Evolutionary conservation across 1,140 invertebrate genomes (phyloP).

Genomic region (Drosophila virilis): DNA sequence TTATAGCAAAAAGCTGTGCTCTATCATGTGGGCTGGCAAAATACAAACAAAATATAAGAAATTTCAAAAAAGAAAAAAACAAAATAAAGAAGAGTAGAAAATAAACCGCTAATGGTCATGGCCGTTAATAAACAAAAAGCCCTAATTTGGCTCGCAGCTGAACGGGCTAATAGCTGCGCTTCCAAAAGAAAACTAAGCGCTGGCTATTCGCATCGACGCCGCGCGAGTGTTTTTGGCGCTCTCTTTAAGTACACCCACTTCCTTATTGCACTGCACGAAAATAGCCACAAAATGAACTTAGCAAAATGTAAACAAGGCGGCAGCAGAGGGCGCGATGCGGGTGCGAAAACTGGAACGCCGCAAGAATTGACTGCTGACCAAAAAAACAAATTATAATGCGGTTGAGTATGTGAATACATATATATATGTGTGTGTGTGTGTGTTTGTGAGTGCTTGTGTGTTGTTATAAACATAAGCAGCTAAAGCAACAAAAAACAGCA

Average conservation of each 20-base stretch:
- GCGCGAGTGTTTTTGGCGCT: background rate
- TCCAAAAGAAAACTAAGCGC: conserved; percentile 20
- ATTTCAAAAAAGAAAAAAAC: conserved; percentile 8
- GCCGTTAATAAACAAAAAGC: conserved; percentile 75
- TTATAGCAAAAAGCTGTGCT: conserved; percentile 30
- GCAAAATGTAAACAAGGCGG: conserved; percentile 40
- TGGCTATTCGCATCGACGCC: conserved; percentile 3
- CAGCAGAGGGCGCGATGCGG: background rate
- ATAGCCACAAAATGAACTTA: conserved; percentile 31
- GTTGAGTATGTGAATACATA: conserved; percentile 4
- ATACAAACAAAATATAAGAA: conserved; percentile 17
- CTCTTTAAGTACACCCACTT: conserved; percentile 13
- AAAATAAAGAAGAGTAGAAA: conserved; percentile 45
- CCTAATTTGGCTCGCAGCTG: conserved; percentile 68
- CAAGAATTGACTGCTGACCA: conserved; percentile 33
- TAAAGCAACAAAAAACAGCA: conserved; percentile 34
- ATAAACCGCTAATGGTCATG: conserved; percentile 80
- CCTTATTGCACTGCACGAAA: conserved; percentile 43
- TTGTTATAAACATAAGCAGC: conserved; percentile 47
- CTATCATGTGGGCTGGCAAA: conserved; percentile 54
- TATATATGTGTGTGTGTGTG: too few relatives aligned
- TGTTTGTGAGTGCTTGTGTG: conserved; percentile 4
- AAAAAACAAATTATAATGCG: conserved; percentile 45
- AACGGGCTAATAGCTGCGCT: conserved; percentile 20
- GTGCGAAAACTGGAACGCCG: conserved; percentile 34